phyloP scores from a whole-genome alignment of 2,888 invertebrate species.

The Bellardia bayeri region DNA sequence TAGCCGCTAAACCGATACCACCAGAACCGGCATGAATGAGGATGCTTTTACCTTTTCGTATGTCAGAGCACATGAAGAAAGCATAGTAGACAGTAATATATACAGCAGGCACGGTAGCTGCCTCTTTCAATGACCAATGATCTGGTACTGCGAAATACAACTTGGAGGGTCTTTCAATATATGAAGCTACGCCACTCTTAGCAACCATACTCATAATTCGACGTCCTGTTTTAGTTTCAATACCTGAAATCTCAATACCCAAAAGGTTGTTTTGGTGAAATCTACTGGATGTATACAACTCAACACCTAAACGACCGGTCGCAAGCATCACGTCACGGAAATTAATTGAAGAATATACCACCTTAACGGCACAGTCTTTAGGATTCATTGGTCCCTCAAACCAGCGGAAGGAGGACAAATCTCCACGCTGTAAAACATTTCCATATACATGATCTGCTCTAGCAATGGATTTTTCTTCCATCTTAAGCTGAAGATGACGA shows the following conservation, averaged over 20 bases:
- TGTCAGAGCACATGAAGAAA: constrained; percentile 81
- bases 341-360: constrained; percentile 91
- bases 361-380: constrained; percentile 85
- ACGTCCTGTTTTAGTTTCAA: constrained; percentile 85
- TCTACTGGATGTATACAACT: constrained; percentile 90
- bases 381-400: constrained; percentile 87
- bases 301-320: constrained; percentile 93
- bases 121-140: constrained; percentile 90
- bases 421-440: constrained; percentile 91
- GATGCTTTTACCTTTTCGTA: constrained; percentile 83
- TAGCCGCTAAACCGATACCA: constrained; percentile 92
- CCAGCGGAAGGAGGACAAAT: constrained; percentile 94
- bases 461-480: constrained; percentile 83
- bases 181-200: constrained; percentile 86
- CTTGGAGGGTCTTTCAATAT: constrained; percentile 77
- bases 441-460: constrained; percentile 89
- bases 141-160: constrained; percentile 89
- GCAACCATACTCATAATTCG: constrained; percentile 88
- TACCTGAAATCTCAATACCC: constrained; percentile 89
- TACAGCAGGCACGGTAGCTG: constrained; percentile 92
- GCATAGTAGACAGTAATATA: constrained; percentile 88
- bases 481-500: constrained; percentile 89
- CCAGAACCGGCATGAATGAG: constrained; percentile 88
- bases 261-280: constrained; percentile 87
- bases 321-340: constrained; percentile 98